Conservation (phyloP, 2,797 vertebrate genomes). For the Merluccius polli region DNA sequence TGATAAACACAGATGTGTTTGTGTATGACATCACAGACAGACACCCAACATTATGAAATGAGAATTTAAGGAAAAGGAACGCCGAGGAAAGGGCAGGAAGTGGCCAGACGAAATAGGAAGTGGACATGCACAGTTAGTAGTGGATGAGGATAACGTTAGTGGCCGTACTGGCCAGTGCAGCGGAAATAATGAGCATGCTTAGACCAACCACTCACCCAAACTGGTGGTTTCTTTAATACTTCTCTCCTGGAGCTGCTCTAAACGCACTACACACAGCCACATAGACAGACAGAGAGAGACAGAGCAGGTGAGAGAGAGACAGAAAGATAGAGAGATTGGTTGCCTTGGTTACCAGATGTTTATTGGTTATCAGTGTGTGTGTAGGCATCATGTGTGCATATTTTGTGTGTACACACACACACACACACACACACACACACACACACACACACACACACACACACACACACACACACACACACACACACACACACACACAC, state of each 20-base stretch:
- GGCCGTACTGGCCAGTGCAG: not conserved
- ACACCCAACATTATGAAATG: constrained; percentile 24
- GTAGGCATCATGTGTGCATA: not conserved
- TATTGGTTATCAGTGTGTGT: not conserved
- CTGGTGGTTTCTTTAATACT: constrained; percentile 97
- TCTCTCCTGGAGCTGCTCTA: constrained; percentile 99
- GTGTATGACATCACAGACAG: constrained; percentile 16
- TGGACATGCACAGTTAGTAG: constrained; percentile 49
- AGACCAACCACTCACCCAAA: constrained; percentile 83
- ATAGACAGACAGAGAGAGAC: not conserved
- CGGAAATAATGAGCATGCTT: not conserved
- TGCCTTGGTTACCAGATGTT: not conserved
- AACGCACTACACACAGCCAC: constrained; percentile 87
- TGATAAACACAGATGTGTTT: not conserved
- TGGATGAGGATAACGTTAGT: constrained; percentile 32
- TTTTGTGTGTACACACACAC: not conserved
- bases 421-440: no score
- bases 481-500: no score
- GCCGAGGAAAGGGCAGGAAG: constrained; percentile 33
- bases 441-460: no score
- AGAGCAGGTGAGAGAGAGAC: not conserved
- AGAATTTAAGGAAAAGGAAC: constrained; percentile 25
- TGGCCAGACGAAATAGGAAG: constrained; percentile 47
- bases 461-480: no score
- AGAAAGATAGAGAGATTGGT: not conserved